A percentile compares a stretch with the other conserved stretches of the same genome.
Conservation (phyloP, 2,888 invertebrate genomes). For the Microplitis manilae region DNA sequence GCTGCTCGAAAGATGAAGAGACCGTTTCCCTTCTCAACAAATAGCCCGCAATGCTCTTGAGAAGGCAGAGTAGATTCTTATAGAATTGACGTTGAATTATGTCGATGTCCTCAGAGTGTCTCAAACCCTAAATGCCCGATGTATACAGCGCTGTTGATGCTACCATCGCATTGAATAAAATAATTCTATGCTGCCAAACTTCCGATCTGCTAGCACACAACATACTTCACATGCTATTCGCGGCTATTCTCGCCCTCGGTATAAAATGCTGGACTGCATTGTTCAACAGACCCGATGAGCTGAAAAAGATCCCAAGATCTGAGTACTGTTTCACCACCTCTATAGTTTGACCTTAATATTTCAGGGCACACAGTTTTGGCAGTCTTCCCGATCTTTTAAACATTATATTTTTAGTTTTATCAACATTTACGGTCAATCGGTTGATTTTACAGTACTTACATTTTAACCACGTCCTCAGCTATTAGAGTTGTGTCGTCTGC, state of each 20-base stretch:
- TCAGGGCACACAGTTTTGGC: neutral
- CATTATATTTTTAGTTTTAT: neutral
- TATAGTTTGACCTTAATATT: neutral
- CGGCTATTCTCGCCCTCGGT: neutral
- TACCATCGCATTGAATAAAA: no score
- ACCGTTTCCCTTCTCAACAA: no score
- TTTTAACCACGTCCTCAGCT: neutral
- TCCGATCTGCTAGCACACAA: no score
- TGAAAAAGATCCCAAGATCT: neutral
- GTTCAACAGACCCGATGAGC: neutral
- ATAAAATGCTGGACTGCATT: neutral
- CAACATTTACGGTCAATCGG: neutral
- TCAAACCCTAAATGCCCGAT: no score
- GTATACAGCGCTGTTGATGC: no score
- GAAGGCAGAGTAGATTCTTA: no score
- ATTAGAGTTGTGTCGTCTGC: neutral
- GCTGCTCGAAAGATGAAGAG: no score
- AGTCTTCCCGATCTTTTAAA: neutral
- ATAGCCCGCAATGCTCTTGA: no score
- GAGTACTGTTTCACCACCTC: neutral
- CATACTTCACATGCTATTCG: no score
- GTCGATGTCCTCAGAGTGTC: no score
- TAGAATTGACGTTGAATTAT: no score
- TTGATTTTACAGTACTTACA: constrained; percentile 4
- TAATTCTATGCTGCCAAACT: no score